Conservation (phyloP, 2,888 invertebrate species). For the Aphrophora alni region DNA sequence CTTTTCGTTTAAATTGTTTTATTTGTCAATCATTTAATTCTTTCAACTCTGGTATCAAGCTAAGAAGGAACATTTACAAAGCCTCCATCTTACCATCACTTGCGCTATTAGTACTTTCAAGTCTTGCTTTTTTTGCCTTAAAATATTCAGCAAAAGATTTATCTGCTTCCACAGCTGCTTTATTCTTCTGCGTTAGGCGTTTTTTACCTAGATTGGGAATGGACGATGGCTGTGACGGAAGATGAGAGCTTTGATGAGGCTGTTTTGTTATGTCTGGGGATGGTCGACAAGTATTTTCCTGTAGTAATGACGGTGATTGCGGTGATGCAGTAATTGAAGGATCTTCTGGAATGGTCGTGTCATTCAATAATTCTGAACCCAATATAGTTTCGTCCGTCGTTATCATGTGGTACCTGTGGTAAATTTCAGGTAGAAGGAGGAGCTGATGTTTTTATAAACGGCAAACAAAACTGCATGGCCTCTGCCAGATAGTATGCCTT, state of each 20-base stretch:
- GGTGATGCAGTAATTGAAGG: not conserved
- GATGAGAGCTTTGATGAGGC: slow-evolving; percentile 27
- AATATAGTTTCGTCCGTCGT: not conserved
- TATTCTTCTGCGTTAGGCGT: slow-evolving; percentile 35
- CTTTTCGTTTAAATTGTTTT: slow-evolving; percentile 45
- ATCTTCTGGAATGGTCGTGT: slow-evolving; percentile 15
- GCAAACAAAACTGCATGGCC: slow-evolving; percentile 40
- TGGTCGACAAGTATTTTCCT: not conserved
- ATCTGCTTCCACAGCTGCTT: slow-evolving; percentile 42
- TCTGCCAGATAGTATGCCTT: slow-evolving; percentile 39
- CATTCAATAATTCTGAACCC: slow-evolving; percentile 16
- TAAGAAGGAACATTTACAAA: slow-evolving; percentile 47
- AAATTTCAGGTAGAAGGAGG: slow-evolving; percentile 32
- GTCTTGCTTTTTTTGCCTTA: slow-evolving; percentile 43
- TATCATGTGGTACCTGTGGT: slow-evolving; percentile 11
- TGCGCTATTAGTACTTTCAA: not conserved
- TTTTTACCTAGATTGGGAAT: slow-evolving; percentile 38
- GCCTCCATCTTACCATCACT: slow-evolving; percentile 36
- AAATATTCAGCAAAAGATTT: slow-evolving; percentile 45
- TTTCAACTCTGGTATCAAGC: slow-evolving; percentile 46
- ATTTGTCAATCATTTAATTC: slow-evolving; percentile 47
- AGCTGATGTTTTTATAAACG: slow-evolving; percentile 37
- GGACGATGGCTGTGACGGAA: slow-evolving; percentile 24
- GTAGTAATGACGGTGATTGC: too few relatives aligned
- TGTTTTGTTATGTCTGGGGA: not conserved